Percentiles rank a stretch among this genome's conserved stretches.
Evolutionary conservation across 2,797 vertebrate genomes (phyloP).

Genomic region (Lagorchestes hirsutus): DNA sequence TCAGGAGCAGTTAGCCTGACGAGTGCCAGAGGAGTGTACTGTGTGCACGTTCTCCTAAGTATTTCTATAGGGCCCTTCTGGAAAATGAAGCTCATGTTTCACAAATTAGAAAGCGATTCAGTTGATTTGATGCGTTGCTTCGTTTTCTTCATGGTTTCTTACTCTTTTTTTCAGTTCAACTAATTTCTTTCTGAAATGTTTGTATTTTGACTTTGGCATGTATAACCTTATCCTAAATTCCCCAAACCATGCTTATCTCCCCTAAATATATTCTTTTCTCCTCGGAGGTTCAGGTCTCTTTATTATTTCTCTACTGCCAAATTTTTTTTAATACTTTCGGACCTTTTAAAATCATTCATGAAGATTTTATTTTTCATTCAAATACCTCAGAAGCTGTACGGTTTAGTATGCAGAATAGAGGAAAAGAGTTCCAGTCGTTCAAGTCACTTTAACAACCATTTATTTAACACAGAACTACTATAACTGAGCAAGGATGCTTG

Average conservation of each 20-base stretch:
- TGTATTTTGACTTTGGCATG: conserved; percentile 28
- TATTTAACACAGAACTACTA: not conserved
- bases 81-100: conserved; percentile 47
- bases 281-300: conserved; percentile 2
- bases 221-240: conserved; percentile 4
- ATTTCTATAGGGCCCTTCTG: conserved; percentile 14
- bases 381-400: not conserved
- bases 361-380: not conserved
- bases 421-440: not conserved
- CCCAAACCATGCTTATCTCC: conserved; percentile 12
- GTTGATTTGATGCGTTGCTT: conserved; percentile 3
- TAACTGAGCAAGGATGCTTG: not conserved
- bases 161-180: conserved; percentile 28
- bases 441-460: not conserved
- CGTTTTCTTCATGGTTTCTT: not conserved
- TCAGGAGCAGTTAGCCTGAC: not conserved
- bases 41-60: not conserved
- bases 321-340: not conserved
- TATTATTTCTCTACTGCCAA: not conserved
- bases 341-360: not conserved
- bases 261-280: conserved; percentile 8
- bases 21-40: not conserved
- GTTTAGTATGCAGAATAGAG: not conserved
- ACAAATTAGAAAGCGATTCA: not conserved
- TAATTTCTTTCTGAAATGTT: conserved; percentile 50